phyloP scores from a whole-genome alignment of 2,113 vertebrate species.

The Rhea americana region DNA sequence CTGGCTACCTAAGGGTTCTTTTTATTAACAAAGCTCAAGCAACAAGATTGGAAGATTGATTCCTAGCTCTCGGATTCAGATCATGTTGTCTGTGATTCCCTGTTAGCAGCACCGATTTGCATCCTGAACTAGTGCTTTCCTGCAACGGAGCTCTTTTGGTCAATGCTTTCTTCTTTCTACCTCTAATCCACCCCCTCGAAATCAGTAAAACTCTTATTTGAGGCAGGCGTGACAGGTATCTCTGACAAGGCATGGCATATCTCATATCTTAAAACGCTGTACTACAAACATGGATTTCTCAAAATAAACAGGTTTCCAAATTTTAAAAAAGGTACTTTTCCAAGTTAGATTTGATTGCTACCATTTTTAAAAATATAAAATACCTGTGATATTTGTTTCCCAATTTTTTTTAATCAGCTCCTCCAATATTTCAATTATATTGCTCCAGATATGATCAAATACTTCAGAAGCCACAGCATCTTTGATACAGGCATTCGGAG shows the following conservation, averaged over 20 bases:
- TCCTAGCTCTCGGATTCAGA: background rate
- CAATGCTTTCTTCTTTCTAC: background rate
- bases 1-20: background rate
- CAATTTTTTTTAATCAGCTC: slow-evolving; percentile 79
- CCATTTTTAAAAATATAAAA: background rate
- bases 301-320: background rate
- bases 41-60: background rate
- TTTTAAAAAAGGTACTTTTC: background rate
- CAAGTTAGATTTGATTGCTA: background rate
- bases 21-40: background rate
- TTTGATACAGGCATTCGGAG: slow-evolving; percentile 82
- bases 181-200: background rate
- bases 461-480: slow-evolving; percentile 80
- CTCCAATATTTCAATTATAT: slow-evolving; percentile 71
- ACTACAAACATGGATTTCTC: background rate
- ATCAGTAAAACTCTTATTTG: too few relatives aligned
- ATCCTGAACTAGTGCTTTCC: background rate
- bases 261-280: background rate
- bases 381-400: slow-evolving; percentile 76
- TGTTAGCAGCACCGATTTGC: background rate
- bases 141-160: background rate
- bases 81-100: background rate
- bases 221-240: background rate
- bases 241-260: accelerated
- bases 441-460: slow-evolving; percentile 82